These are phyloP conservation scores for Channa argus DNA, from an alignment of 2,113 vertebrate genomes.

Conservation along the genomic window DNA sequence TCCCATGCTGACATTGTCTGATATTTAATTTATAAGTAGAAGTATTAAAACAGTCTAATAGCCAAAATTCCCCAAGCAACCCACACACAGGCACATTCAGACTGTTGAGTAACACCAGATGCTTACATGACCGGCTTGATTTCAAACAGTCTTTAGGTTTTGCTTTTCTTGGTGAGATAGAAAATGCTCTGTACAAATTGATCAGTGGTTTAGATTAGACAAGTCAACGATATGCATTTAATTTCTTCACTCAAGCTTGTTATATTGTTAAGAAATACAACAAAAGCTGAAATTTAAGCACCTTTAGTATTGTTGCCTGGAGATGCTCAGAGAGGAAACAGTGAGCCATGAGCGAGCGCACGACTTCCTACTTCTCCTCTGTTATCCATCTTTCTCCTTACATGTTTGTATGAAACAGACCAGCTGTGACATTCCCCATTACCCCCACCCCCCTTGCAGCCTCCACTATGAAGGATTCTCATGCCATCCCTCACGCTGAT, in stretches of 20 bases:
- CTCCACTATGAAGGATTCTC: conserved; percentile 32
- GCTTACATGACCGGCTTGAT: conserved; percentile 26
- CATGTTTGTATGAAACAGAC: conserved; percentile 40
- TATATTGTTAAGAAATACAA: neutral
- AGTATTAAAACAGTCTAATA: conserved; percentile 35
- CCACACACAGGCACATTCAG: conserved; percentile 3
- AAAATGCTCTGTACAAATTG: conserved; percentile 8
- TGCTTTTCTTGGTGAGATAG: conserved; percentile 7
- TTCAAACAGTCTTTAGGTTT: conserved; percentile 24
- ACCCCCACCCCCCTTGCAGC: conserved; percentile 3
- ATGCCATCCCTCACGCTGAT: conserved; percentile 36
- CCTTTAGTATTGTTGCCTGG: conserved; percentile 8
- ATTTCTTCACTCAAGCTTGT: neutral
- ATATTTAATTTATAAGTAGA: conserved; percentile 40
- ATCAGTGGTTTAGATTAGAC: conserved; percentile 2
- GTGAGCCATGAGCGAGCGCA: conserved; percentile 31
- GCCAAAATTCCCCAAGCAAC: conserved; percentile 18
- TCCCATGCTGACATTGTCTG: conserved; percentile 31
- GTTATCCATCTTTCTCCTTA: conserved; percentile 29
- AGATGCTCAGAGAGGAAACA: neutral
- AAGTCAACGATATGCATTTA: neutral
- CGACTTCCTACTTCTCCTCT: conserved; percentile 27
- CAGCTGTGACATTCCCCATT: conserved; percentile 54
- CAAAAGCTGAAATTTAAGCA: neutral
- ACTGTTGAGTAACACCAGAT: conserved; percentile 66